These are phyloP conservation scores for Tetanocera ferruginea DNA, from an alignment of 2,888 invertebrate genomes.

Conservation along the genomic window DNA sequence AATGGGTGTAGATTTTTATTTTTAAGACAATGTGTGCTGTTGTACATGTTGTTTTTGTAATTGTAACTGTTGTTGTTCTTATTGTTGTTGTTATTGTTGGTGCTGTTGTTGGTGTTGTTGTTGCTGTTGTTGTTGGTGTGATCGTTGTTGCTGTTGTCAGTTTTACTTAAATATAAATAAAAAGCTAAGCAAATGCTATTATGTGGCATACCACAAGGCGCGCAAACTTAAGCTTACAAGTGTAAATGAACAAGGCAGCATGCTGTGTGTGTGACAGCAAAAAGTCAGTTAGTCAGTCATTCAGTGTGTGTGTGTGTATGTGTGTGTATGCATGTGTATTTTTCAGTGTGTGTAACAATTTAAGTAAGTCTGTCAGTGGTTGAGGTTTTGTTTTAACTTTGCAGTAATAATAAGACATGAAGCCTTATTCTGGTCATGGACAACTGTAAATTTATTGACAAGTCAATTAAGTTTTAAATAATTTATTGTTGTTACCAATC, in stretches of 20 bases:
- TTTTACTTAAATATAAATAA: slow-evolving; percentile 57
- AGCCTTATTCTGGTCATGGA: too few relatives aligned
- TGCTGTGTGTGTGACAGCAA: not conserved
- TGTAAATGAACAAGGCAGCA: slow-evolving; percentile 19
- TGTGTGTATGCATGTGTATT: slow-evolving; percentile 31
- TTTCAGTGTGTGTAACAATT: slow-evolving; percentile 58
- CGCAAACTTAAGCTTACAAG: slow-evolving; percentile 3
- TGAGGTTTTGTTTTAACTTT: not conserved
- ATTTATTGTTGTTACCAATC: too few relatives aligned
- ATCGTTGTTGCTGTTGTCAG: not conserved
- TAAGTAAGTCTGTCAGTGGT: slow-evolving; percentile 43
- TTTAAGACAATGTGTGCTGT: slow-evolving; percentile 15
- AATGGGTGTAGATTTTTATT: not conserved
- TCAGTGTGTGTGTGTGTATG: slow-evolving; percentile 27
- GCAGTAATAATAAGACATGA: too few relatives aligned
- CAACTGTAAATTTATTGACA: too few relatives aligned
- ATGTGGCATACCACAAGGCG: slow-evolving; percentile 59
- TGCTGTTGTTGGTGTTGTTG: slow-evolving; percentile 1
- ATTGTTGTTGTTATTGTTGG: slow-evolving; percentile 5
- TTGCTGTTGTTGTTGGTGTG: not conserved
- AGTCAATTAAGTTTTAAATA: too few relatives aligned
- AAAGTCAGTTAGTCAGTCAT: slow-evolving; percentile 22
- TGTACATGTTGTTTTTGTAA: too few relatives aligned
- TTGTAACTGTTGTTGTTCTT: slow-evolving; percentile 25
- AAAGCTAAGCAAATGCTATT: slow-evolving; percentile 43